Percentiles rank a stretch among this genome's conserved stretches.
These are phyloP conservation scores for Napeogenes inachia DNA, from an alignment of 2,888 invertebrate genomes.

Conservation along the genomic window DNA sequence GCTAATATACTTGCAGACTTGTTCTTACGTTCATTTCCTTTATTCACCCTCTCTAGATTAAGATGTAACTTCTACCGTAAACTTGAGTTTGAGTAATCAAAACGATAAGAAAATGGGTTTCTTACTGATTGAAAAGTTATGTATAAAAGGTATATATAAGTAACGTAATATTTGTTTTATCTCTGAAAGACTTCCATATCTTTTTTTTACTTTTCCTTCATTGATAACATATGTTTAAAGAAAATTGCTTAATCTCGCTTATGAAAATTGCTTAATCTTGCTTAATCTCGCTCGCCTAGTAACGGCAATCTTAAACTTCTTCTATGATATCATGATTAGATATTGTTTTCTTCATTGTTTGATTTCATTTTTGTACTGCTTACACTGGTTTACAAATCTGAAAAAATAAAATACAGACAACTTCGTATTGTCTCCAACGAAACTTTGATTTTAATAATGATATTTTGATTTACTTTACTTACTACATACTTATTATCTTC, in stretches of 20 bases:
- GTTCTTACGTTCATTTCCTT: neutral
- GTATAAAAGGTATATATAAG: neutral
- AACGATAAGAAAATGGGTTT: conserved; percentile 10
- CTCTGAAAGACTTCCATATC: conserved; percentile 4
- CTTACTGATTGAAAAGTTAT: neutral
- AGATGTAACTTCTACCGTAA: conserved; percentile 10
- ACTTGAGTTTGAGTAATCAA: conserved; percentile 7
- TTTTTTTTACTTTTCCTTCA: conserved; percentile 34
- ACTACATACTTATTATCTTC: too few relatives aligned
- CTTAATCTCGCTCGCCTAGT: conserved; percentile 22
- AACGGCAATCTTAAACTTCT: conserved; percentile 47
- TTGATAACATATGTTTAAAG: conserved; percentile 39
- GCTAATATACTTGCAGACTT: conserved; percentile 1
- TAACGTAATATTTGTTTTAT: neutral
- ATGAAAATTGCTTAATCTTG: conserved; percentile 15
- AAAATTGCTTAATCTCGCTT: conserved; percentile 42
- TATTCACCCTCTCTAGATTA: conserved; percentile 9
- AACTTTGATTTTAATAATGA: too few relatives aligned
- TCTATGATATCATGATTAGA: too few relatives aligned
- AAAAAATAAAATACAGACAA: too few relatives aligned
- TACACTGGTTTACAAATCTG: too few relatives aligned
- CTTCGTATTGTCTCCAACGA: too few relatives aligned
- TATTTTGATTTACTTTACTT: too few relatives aligned
- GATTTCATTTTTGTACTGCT: too few relatives aligned
- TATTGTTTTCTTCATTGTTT: too few relatives aligned